Conservation (phyloP, 2,797 vertebrate genomes). For the Leptodactylus fallax region DNA sequence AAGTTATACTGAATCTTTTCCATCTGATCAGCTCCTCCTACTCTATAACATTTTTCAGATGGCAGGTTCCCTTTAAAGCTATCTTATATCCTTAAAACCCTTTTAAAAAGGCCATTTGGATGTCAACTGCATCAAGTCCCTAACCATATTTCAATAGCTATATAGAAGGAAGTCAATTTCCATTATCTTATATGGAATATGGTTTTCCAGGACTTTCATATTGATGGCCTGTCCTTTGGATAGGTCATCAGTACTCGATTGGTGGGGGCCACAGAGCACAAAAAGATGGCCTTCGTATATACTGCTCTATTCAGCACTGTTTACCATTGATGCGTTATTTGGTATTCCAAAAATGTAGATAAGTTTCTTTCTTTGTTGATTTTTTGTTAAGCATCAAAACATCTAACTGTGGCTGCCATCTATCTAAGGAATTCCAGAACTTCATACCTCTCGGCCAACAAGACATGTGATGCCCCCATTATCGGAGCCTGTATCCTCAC, state of each 20-base stretch:
- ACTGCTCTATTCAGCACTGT: background rate
- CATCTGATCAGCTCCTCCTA: no score
- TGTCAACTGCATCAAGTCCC: no score
- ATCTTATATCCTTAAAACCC: no score
- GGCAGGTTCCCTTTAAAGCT: no score
- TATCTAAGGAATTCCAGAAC: background rate
- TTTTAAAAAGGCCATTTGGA: no score
- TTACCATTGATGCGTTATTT: background rate
- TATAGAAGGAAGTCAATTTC: no score
- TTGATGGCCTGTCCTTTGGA: background rate
- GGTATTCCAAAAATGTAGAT: background rate
- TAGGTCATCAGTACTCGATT: background rate
- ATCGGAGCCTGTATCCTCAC: background rate
- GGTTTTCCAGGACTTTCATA: background rate
- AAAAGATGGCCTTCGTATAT: background rate
- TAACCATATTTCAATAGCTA: no score
- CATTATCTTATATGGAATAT: no score
- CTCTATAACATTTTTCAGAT: no score
- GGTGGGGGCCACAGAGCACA: no score
- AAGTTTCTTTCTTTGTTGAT: background rate
- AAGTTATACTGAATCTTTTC: no score
- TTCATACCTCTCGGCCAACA: background rate
- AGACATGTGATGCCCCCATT: slow-evolving; percentile 1
- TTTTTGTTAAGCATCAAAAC: background rate
- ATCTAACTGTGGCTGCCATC: background rate